These are phyloP conservation scores for Brenthis ino DNA, from an alignment of 2,888 invertebrate species.

Conservation along the genomic window DNA sequence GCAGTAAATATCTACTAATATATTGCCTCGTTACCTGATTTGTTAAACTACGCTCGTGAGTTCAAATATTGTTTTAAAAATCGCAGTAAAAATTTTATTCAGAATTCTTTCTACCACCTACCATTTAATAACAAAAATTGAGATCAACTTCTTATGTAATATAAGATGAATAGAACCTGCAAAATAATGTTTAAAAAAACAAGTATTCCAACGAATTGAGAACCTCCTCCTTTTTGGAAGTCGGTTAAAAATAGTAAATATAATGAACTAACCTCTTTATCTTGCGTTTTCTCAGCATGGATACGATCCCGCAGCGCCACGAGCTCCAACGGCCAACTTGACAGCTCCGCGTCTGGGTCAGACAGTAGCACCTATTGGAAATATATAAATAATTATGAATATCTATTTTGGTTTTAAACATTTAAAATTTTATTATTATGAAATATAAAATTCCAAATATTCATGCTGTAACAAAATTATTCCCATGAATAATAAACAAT, in stretches of 20 bases:
- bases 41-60: no score
- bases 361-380: conserved; percentile 84
- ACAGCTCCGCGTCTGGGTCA: conserved; percentile 86
- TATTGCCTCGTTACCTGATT: neutral
- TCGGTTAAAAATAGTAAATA: neutral
- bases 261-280: conserved; percentile 80
- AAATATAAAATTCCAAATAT: no score
- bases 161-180: neutral
- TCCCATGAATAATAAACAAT: no score
- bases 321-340: conserved; percentile 89
- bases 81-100: no score
- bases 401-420: no score
- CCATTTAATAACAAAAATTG: no score
- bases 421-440: no score
- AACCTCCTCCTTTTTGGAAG: no score
- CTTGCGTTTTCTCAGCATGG: conserved; percentile 81
- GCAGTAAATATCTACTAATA: neutral
- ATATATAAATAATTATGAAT: neutral
- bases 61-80: no score
- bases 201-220: no score
- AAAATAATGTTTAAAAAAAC: neutral
- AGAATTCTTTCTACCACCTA: no score
- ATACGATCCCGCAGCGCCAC: conserved; percentile 88
- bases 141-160: neutral
- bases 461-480: no score